Evolutionary conservation across 2,797 vertebrate genomes (phyloP).

Genomic region (Peromyscus eremicus): DNA sequence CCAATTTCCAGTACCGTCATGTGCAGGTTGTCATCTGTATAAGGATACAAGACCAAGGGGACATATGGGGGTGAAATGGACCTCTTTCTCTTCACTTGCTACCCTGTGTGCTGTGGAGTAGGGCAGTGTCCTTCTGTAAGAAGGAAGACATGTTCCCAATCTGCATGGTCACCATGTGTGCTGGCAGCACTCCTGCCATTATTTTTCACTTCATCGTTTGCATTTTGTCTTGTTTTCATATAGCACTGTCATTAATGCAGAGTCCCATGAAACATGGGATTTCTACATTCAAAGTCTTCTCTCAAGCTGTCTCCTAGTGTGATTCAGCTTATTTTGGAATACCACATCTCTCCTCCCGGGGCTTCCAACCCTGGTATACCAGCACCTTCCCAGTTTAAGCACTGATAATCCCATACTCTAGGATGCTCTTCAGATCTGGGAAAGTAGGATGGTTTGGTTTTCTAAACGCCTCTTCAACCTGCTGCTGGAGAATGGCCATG

Average conservation of each 20-base stretch:
- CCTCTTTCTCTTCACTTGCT: neutral
- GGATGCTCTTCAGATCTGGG: neutral
- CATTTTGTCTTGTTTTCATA: neutral
- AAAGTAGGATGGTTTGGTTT: neutral
- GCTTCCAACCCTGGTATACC: neutral
- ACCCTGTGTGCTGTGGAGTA: neutral
- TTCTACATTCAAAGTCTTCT: neutral
- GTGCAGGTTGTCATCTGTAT: neutral
- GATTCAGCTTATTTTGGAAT: neutral
- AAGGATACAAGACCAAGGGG: neutral
- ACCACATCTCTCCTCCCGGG: neutral
- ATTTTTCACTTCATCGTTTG: slow-evolving; percentile 21
- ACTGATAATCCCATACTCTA: neutral
- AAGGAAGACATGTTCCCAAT: slow-evolving; percentile 34
- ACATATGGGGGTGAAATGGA: neutral
- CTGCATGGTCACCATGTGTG: neutral
- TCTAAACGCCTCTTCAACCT: neutral
- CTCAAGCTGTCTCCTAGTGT: neutral
- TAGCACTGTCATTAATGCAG: neutral
- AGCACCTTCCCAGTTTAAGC: neutral
- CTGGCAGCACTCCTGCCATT: neutral
- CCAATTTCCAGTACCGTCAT: neutral
- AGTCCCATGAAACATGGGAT: neutral
- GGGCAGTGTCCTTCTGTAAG: neutral
- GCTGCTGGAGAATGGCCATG: neutral